Percentiles rank a stretch among this genome's conserved stretches.
Conservation (phyloP, 2,797 vertebrate species). For the Mycteria americana region DNA sequence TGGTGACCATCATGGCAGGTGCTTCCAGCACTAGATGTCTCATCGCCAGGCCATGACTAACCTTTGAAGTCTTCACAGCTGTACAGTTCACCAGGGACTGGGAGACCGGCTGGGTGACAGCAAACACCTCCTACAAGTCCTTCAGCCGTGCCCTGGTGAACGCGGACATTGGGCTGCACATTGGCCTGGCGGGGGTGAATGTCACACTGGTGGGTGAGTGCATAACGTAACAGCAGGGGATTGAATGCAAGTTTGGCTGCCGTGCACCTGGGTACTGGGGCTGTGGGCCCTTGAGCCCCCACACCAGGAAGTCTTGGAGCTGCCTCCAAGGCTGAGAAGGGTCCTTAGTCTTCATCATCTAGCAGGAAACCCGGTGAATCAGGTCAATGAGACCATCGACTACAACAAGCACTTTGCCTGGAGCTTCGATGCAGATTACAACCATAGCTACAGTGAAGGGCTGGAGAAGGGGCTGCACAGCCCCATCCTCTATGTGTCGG, state of each 20-base stretch:
- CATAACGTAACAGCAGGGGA: background rate
- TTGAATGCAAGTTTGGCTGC: background rate
- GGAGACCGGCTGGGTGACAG: constrained; percentile 82
- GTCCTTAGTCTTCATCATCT: background rate
- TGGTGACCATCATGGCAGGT: background rate
- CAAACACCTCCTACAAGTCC: constrained; percentile 89
- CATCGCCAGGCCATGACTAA: background rate
- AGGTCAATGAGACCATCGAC: constrained; percentile 92
- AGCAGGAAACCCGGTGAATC: constrained; percentile 85
- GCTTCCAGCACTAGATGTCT: background rate
- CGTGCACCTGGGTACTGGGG: too few relatives aligned
- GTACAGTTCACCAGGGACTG: constrained; percentile 90
- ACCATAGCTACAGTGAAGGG: constrained; percentile 77
- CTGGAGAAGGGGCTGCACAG: constrained; percentile 87
- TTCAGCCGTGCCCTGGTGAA: constrained; percentile 83
- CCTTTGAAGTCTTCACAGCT: constrained; percentile 65
- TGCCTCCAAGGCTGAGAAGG: background rate
- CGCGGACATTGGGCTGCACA: constrained; percentile 82
- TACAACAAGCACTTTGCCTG: constrained; percentile 93
- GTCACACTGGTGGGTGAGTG: constrained; percentile 88
- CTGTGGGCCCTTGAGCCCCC: background rate
- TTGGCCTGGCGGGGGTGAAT: constrained; percentile 88
- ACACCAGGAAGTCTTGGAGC: background rate
- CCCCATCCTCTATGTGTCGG: constrained; percentile 91
- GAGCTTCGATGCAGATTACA: constrained; percentile 71